Conservation (phyloP, 2,888 invertebrate species). For the Clepsis dumicolana region DNA sequence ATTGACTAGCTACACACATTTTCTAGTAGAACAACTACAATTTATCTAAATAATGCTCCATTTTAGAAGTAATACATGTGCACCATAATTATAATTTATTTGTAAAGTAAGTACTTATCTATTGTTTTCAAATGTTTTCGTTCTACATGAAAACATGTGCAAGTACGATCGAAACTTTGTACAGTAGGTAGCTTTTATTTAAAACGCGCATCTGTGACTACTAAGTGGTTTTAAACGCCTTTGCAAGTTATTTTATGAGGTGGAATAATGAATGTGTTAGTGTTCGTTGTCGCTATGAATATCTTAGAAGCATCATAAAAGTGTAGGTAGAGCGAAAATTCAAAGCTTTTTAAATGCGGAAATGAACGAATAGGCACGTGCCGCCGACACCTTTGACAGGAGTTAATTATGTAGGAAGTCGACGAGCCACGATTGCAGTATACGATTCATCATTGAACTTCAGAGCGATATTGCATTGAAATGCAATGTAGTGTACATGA, state of each 20-base stretch:
- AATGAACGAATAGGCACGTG: conserved; percentile 20
- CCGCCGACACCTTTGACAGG: conserved; percentile 35
- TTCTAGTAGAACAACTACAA: background rate
- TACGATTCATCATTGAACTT: conserved; percentile 25
- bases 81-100: background rate
- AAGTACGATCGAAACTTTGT: background rate
- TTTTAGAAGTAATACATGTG: background rate
- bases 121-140: background rate
- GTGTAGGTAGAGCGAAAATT: conserved; percentile 14
- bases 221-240: conserved; percentile 31
- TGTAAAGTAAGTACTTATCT: background rate
- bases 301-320: conserved; percentile 12
- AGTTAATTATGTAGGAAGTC: conserved; percentile 29
- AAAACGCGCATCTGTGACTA: conserved; percentile 28
- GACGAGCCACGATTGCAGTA: conserved; percentile 16
- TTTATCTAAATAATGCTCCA: background rate
- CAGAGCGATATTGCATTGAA: background rate
- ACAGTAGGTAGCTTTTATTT: conserved; percentile 18
- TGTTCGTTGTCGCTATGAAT: conserved; percentile 24
- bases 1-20: background rate
- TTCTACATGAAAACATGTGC: background rate
- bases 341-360: conserved; percentile 16
- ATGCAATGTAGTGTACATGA: no score
- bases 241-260: conserved; percentile 24
- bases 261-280: conserved; percentile 29